phyloP scores from a whole-genome alignment of 30 jellyfish, hydroid and myxozoan species.

The Pseudorhiza aurosa region DNA sequence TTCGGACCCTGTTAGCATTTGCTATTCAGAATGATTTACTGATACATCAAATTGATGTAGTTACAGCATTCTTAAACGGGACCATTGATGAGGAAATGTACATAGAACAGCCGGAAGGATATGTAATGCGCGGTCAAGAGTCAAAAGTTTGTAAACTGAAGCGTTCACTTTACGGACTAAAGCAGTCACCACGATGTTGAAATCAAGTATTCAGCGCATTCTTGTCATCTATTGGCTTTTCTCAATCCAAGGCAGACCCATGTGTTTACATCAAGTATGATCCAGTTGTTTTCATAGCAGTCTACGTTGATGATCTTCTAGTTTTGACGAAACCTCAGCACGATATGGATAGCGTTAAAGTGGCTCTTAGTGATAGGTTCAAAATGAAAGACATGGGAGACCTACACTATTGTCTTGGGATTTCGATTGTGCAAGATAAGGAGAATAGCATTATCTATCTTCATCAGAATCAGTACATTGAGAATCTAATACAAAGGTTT shows the following conservation, averaged over 20 bases:
- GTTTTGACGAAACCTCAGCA: conserved; percentile 19
- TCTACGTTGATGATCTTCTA: conserved; percentile 43
- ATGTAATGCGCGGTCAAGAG: conserved; percentile 27
- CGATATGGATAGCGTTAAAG: conserved; percentile 12
- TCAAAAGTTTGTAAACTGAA: conserved; percentile 39
- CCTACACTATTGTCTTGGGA: conserved; percentile 37
- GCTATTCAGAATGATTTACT: conserved; percentile 15
- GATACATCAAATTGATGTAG: conserved; percentile 45
- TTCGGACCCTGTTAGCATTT: conserved; percentile 23
- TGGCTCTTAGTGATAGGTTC: background rate
- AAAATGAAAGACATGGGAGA: conserved; percentile 62
- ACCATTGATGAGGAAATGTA: conserved; percentile 62
- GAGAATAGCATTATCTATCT: conserved; percentile 1
- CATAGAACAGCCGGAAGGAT: conserved; percentile 76
- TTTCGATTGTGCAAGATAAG: conserved; percentile 44
- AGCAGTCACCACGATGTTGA: conserved; percentile 75
- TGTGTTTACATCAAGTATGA: conserved; percentile 42
- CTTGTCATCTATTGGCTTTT: background rate
- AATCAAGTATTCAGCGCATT: conserved; percentile 14
- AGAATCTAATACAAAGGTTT: conserved; percentile 38
- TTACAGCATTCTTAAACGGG: conserved; percentile 34
- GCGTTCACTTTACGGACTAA: conserved; percentile 69
- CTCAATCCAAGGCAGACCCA: conserved; percentile 44
- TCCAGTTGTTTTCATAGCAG: background rate
- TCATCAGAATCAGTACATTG: conserved; percentile 30